Percentiles rank a stretch among this genome's conserved stretches.
Evolutionary conservation across 2,888 invertebrate genomes (phyloP).

Genomic region (Drosophila rellima): DNA sequence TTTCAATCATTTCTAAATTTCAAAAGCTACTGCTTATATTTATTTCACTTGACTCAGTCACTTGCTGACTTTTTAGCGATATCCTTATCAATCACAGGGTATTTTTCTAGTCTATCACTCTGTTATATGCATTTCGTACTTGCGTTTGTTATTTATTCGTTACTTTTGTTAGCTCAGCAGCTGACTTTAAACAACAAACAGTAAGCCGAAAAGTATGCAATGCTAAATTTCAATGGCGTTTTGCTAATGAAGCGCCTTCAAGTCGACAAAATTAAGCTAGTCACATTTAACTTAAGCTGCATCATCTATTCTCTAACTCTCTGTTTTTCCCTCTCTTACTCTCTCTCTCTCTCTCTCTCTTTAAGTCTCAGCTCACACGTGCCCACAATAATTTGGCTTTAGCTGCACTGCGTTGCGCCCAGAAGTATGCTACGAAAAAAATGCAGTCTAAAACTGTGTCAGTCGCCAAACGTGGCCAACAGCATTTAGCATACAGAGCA

Average conservation of each 20-base stretch:
- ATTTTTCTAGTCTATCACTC: neutral
- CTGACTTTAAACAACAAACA: conserved; percentile 26
- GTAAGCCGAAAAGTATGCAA: conserved; percentile 24
- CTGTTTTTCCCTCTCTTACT: neutral
- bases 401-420: conserved; percentile 59
- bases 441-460: conserved; percentile 55
- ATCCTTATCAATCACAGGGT: neutral
- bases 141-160: conserved; percentile 11
- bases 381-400: conserved; percentile 76
- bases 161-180: conserved; percentile 25
- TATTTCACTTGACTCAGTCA: too few relatives aligned
- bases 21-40: too few relatives aligned
- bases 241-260: conserved; percentile 43
- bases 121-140: neutral
- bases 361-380: conserved; percentile 47
- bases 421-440: conserved; percentile 52
- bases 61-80: neutral
- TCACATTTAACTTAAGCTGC: conserved; percentile 30
- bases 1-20: too few relatives aligned
- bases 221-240: conserved; percentile 37
- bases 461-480: conserved; percentile 45
- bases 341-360: conserved; percentile 17
- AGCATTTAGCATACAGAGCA: conserved; percentile 50
- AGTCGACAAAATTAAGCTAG: conserved; percentile 23
- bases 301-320: conserved; percentile 8